Evolutionary conservation across 2,888 invertebrate genomes (phyloP).

Genomic region (Nomada lathburiana): DNA sequence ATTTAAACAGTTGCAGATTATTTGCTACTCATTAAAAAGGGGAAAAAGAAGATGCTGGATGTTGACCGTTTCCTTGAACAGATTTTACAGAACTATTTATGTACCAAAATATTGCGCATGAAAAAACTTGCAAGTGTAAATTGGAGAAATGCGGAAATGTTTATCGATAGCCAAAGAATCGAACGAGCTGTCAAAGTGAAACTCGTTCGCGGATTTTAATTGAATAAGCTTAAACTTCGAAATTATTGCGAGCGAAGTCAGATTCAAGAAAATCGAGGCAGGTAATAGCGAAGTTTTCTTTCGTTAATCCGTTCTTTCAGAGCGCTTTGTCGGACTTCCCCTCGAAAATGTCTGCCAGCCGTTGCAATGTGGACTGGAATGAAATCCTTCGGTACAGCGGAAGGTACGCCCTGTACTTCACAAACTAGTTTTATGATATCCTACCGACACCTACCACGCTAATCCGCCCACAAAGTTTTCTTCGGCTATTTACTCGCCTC

Average conservation of each 20-base stretch:
- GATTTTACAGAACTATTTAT: too few relatives aligned
- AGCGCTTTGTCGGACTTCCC: constrained; percentile 24
- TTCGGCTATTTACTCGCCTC: constrained; percentile 59
- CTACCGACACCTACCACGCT: constrained; percentile 74
- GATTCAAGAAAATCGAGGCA: constrained; percentile 41
- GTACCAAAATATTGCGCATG: too few relatives aligned
- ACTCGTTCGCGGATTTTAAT: constrained; percentile 43
- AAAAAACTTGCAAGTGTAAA: too few relatives aligned
- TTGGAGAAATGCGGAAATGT: not conserved
- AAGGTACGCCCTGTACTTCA: constrained; percentile 66
- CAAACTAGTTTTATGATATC: constrained; percentile 78
- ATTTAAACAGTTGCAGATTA: not conserved
- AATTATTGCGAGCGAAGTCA: constrained; percentile 30
- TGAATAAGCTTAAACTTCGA: constrained; percentile 14
- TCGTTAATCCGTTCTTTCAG: constrained; percentile 49
- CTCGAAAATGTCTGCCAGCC: constrained; percentile 26
- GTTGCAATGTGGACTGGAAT: constrained; percentile 38
- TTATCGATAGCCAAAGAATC: not conserved
- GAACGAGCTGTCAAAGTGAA: constrained; percentile 20
- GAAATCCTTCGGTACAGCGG: constrained; percentile 42
- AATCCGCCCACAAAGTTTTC: constrained; percentile 73
- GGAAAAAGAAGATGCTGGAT: too few relatives aligned
- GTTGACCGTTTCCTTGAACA: too few relatives aligned
- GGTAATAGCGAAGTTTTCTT: constrained; percentile 39
- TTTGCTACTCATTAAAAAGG: too few relatives aligned